phyloP scores from a whole-genome alignment of 2,888 invertebrate species.

The Syrista parreyssii region DNA sequence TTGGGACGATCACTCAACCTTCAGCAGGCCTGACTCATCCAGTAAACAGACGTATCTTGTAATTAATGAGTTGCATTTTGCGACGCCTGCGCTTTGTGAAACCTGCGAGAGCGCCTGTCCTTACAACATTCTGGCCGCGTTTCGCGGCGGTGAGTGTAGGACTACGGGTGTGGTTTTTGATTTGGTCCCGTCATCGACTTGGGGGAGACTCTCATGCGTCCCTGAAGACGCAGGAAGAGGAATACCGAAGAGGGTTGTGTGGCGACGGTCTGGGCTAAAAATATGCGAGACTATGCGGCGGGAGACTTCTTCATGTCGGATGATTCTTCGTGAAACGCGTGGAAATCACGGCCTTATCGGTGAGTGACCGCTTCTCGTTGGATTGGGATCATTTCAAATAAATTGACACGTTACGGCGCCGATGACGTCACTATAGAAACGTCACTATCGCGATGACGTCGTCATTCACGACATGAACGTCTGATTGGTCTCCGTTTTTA shows the following conservation, averaged over 20 bases:
- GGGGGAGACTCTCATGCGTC: conserved; percentile 12
- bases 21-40: conserved; percentile 1
- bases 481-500: not conserved
- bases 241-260: not conserved
- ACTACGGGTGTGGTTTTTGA: conserved; percentile 55
- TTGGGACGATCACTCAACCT: not conserved
- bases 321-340: conserved; percentile 19
- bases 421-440: conserved; percentile 41
- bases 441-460: conserved; percentile 30
- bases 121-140: conserved; percentile 29
- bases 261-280: conserved; percentile 16
- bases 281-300: conserved; percentile 28
- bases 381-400: conserved; percentile 31
- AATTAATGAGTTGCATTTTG: conserved; percentile 15
- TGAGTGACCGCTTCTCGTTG: conserved; percentile 26
- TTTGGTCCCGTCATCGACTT: conserved; percentile 26
- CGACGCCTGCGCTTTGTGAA: conserved; percentile 49
- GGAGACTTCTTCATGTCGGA: conserved; percentile 20
- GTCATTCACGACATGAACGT: conserved; percentile 17
- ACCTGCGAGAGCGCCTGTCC: conserved; percentile 41
- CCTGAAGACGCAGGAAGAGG: conserved; percentile 7
- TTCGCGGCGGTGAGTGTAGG: conserved; percentile 25
- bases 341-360: conserved; percentile 24
- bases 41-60: conserved; percentile 3
- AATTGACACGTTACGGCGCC: conserved; percentile 37